These are phyloP conservation scores for Arenaria interpres DNA, from an alignment of 2,113 vertebrate genomes.

Conservation along the genomic window DNA sequence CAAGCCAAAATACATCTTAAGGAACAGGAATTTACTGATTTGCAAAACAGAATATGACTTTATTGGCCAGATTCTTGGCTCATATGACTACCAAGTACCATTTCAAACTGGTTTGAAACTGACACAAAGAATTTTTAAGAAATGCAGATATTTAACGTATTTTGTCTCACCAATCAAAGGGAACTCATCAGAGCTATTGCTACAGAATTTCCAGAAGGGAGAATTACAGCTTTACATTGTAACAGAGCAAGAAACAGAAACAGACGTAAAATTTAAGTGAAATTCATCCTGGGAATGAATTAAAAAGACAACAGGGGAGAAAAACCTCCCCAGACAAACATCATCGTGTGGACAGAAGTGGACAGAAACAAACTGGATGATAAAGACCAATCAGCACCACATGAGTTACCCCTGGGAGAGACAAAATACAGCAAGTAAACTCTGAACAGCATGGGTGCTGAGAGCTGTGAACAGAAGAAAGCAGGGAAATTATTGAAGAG, in stretches of 20 bases:
- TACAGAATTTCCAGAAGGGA: not conserved
- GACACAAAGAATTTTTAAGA: not conserved
- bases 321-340: not conserved
- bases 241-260: not conserved
- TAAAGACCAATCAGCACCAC: not conserved
- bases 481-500: not conserved
- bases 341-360: not conserved
- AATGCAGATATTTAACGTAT: not conserved
- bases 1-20: not conserved
- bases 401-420: not conserved
- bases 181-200: not conserved
- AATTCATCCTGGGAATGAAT: not conserved
- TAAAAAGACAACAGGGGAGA: not conserved
- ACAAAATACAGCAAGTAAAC: not conserved
- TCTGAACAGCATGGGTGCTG: not conserved
- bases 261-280: not conserved
- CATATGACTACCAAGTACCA: not conserved
- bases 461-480: not conserved
- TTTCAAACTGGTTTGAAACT: not conserved
- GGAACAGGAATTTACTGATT: not conserved
- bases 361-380: not conserved
- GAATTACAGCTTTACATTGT: not conserved
- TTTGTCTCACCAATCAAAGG: not conserved
- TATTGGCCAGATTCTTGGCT: not conserved
- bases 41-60: not conserved